These are phyloP conservation scores for Dicyrtomina minuta DNA, from an alignment of 2,888 invertebrate species.

Conservation along the genomic window DNA sequence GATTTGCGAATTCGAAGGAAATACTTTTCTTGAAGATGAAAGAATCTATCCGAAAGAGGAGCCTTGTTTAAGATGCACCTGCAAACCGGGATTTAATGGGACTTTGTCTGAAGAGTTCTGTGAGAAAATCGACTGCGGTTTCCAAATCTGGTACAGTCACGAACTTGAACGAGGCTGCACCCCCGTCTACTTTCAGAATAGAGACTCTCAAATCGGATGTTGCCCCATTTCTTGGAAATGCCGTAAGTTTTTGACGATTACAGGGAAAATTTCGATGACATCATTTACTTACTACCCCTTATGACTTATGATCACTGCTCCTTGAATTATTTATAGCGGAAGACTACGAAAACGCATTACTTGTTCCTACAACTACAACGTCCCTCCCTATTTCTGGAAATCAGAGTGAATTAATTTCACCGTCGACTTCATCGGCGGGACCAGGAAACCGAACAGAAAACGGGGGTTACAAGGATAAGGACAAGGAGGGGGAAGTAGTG, in stretches of 20 bases:
- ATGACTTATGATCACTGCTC: too few relatives aligned
- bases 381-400: too few relatives aligned
- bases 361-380: too few relatives aligned
- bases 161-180: constrained; percentile 49
- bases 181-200: constrained; percentile 49
- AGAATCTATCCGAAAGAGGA: constrained; percentile 47
- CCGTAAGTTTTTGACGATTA: constrained; percentile 45
- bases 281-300: too few relatives aligned
- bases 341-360: too few relatives aligned
- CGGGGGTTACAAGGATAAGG: too few relatives aligned
- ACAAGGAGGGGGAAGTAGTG: too few relatives aligned
- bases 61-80: constrained; percentile 44
- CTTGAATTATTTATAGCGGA: too few relatives aligned
- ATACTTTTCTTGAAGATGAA: constrained; percentile 45
- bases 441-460: too few relatives aligned
- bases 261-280: too few relatives aligned
- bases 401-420: too few relatives aligned
- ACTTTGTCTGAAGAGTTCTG: constrained; percentile 41
- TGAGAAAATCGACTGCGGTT: constrained; percentile 51
- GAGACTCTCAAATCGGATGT: constrained; percentile 40
- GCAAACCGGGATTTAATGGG: constrained; percentile 47
- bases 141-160: constrained; percentile 50
- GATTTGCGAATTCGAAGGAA: constrained; percentile 38
- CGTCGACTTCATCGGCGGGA: too few relatives aligned
- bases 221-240: constrained; percentile 53